These are phyloP conservation scores for Chalcosyrphus nemorum DNA, from an alignment of 2,888 invertebrate genomes.

Conservation along the genomic window DNA sequence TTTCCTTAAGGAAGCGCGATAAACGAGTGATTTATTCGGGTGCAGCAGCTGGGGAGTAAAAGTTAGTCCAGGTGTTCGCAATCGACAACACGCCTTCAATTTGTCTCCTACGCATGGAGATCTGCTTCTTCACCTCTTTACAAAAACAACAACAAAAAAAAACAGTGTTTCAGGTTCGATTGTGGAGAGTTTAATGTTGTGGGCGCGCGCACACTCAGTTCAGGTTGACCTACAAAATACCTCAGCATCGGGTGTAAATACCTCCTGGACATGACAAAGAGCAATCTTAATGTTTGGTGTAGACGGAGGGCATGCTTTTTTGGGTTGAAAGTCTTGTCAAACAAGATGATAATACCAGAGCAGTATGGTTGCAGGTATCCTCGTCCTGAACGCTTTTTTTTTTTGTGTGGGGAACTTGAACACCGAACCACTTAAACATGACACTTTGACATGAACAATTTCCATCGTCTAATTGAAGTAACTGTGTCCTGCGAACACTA, in stretches of 20 bases:
- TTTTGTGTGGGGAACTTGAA: conserved; percentile 33
- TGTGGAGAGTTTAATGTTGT: conserved; percentile 17
- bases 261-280: conserved; percentile 68
- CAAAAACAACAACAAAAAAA: background rate
- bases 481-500: conserved; percentile 39
- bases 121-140: background rate
- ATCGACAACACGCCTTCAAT: conserved; percentile 64
- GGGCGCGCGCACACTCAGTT: conserved; percentile 52
- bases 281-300: conserved; percentile 62
- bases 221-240: conserved; percentile 67
- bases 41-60: conserved; percentile 68
- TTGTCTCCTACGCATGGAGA: conserved; percentile 67
- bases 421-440: conserved; percentile 61
- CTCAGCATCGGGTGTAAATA: conserved; percentile 67
- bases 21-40: conserved; percentile 59
- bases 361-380: conserved; percentile 7
- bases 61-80: conserved; percentile 68
- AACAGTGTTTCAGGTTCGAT: conserved; percentile 61
- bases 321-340: conserved; percentile 57
- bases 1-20: conserved; percentile 74
- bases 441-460: conserved; percentile 66
- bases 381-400: too few relatives aligned
- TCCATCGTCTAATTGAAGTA: conserved; percentile 64
- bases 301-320: conserved; percentile 59
- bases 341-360: conserved; percentile 43